These are phyloP conservation scores for Gallinago paraguaiae DNA, from an alignment of 2,113 vertebrate species.

Conservation along the genomic window DNA sequence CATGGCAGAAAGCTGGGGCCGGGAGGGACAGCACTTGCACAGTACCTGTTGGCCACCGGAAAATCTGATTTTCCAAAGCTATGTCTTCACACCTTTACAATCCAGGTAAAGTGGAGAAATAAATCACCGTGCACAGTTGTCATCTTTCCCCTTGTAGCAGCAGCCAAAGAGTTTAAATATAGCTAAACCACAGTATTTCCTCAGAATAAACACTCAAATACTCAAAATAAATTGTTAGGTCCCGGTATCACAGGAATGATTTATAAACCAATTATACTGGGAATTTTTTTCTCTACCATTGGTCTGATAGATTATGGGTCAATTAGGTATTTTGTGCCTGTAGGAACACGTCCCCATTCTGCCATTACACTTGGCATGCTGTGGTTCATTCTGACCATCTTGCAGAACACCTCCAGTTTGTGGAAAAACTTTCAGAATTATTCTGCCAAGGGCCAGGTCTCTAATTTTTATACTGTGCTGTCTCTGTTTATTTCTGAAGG, in stretches of 20 bases:
- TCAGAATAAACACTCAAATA: constrained; percentile 46
- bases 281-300: constrained; percentile 59
- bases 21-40: neutral
- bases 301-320: constrained; percentile 55
- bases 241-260: constrained; percentile 58
- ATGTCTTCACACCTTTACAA: neutral
- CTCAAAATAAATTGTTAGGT: constrained; percentile 62
- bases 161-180: constrained; percentile 43
- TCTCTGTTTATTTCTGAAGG: neutral
- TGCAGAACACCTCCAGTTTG: neutral
- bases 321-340: constrained; percentile 19
- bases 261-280: constrained; percentile 66
- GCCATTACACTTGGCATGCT: neutral
- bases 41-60: neutral
- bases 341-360: neutral
- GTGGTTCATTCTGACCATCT: neutral
- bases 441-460: neutral
- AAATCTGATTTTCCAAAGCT: neutral
- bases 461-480: neutral
- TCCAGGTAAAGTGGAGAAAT: constrained; percentile 35
- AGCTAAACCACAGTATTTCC: constrained; percentile 17
- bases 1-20: neutral
- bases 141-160: neutral
- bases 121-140: constrained; percentile 43
- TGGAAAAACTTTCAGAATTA: neutral